Percentiles rank a stretch among this genome's conserved stretches.
phyloP scores from a whole-genome alignment of 2,888 invertebrate species.

The Diarsia brunnea region DNA sequence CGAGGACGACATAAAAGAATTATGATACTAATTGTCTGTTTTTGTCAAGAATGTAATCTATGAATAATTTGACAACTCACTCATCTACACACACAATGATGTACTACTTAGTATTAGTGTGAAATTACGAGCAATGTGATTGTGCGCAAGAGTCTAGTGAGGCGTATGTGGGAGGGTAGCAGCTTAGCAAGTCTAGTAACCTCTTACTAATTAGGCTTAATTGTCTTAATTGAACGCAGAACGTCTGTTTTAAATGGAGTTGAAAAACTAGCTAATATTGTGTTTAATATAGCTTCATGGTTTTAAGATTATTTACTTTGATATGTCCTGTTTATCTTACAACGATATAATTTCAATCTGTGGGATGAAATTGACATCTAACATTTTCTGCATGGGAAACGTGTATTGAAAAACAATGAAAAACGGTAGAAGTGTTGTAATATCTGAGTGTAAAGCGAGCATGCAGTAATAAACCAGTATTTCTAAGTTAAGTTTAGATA shows the following conservation, averaged over 20 bases:
- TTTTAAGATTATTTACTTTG: background rate
- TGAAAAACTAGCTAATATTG: slow-evolving; percentile 14
- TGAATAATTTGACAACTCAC: background rate
- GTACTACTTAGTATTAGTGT: background rate
- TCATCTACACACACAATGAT: background rate
- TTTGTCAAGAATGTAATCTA: background rate
- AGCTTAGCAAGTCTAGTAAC: slow-evolving; percentile 11
- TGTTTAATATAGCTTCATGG: background rate
- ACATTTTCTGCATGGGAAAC: background rate
- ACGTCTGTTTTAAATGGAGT: slow-evolving; percentile 33
- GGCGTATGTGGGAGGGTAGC: slow-evolving; percentile 18
- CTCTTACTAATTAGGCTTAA: slow-evolving; percentile 41
- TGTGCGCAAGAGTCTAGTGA: slow-evolving; percentile 28
- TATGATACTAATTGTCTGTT: background rate
- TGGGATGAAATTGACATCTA: background rate
- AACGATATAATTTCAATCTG: background rate
- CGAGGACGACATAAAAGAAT: background rate
- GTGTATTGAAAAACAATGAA: background rate
- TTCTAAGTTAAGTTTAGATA: background rate
- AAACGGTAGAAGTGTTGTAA: background rate
- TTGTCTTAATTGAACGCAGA: slow-evolving; percentile 38
- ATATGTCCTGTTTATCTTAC: background rate
- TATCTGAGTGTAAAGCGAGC: background rate
- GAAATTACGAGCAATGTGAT: background rate
- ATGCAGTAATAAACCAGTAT: background rate